Base-by-base conservation (phyloP, 37 sponge, comb jelly and placozoan genomes). In the Haliclona indistincta region DNA sequence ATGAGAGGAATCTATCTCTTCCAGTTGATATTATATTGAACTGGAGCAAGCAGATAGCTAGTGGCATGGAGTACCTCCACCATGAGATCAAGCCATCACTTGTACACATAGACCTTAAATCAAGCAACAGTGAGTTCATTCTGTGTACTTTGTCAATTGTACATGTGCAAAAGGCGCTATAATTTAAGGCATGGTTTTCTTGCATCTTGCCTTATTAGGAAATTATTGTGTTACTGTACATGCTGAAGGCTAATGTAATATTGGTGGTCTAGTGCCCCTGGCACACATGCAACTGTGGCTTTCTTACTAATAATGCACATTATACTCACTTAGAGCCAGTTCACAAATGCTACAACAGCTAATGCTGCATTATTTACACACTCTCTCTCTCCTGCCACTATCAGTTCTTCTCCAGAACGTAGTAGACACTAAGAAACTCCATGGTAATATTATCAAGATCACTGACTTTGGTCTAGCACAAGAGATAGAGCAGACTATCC, bases 401-500 rank as follows among this genome's bases (percentile, higher is more conserved):
- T 1, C 69, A 94, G 95, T 94, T 55, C 84, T 94, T 7, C 88
- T 94, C 0, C 23, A 65, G 11, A 35, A 90, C 28, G 39, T 44
- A 17, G 45, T 90, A 15, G 54, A 86, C 70, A 61, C 78, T 17
- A 25, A 35, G 35, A 76, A 82, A 35, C 63, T 87, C 43, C 34
- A 64, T 20, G 86, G 68, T 20, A 94, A 93, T 58, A 78, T 69
- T 1, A 79, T 93, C 32, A 86, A 89, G 53, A 92, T 96, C 71
- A 89, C 94, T 38, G 97, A 97, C 81, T 93, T 97, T 75, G 97
- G 97, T 1, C 84, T 93, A 74, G 97, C 97, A 22, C 76, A 89
- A 13, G 86, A 90, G 71, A 87, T 90, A 5, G 82, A 97, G 65
- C 84, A 87, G 63, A 93, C 97, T 0, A 93, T 91, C 0, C 88